Conservation (phyloP, 2,113 vertebrate species). For the Vulpes ferrilata region DNA sequence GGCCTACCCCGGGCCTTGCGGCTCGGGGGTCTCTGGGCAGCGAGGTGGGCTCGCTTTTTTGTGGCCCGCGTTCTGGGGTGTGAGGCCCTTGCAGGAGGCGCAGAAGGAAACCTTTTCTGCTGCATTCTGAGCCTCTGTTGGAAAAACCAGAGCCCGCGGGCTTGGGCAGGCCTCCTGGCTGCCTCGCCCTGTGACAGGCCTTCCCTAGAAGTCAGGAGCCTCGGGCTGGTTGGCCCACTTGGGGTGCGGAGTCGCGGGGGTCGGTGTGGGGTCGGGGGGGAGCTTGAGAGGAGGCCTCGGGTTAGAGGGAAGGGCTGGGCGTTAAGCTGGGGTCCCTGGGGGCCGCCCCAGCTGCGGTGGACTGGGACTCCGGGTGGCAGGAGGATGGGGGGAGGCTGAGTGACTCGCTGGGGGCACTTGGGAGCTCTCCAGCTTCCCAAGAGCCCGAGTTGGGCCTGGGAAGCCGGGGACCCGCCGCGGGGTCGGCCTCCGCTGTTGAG, state of each 20-base stretch:
- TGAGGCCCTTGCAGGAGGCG: not conserved
- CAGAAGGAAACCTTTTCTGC: not conserved
- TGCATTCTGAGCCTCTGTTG: not conserved
- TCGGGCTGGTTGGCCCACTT: not conserved
- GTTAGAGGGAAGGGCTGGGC: not conserved
- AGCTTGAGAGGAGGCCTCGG: not conserved
- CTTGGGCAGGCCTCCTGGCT: not conserved
- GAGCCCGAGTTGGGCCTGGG: not conserved
- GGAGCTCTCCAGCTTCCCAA: not conserved
- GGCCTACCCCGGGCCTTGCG: not conserved
- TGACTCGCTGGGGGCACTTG: not conserved
- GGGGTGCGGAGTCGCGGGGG: not conserved
- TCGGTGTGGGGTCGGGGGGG: not conserved
- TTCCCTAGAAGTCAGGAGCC: not conserved
- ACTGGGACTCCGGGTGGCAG: not conserved
- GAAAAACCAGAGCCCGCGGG: not conserved
- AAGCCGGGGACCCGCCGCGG: not conserved
- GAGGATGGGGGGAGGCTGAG: not conserved
- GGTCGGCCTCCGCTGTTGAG: not conserved
- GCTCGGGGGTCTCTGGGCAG: not conserved
- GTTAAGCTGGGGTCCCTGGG: not conserved
- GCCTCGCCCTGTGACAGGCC: not conserved
- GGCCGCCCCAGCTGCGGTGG: not conserved
- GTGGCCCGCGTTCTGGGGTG: not conserved
- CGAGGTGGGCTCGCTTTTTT: not conserved